Conservation (phyloP, 2,888 invertebrate species). For the Phaonia tiefii region DNA sequence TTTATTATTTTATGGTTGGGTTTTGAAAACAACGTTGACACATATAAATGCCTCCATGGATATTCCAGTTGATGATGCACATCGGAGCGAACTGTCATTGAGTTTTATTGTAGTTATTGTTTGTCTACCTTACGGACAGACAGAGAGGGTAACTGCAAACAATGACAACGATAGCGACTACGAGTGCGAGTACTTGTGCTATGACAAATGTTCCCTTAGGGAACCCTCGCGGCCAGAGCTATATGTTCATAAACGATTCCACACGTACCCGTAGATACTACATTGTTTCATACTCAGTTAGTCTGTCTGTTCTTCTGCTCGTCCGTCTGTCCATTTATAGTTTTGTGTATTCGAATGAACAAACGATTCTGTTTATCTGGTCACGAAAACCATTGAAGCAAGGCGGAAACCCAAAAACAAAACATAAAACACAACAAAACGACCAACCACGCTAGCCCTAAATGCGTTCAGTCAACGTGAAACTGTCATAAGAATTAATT, state of each 20-base stretch:
- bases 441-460: neutral
- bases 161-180: neutral
- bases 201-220: constrained; percentile 60
- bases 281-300: constrained; percentile 2
- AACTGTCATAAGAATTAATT: constrained; percentile 50
- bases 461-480: constrained; percentile 42
- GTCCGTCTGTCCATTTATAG: neutral
- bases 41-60: constrained; percentile 11
- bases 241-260: neutral
- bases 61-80: neutral
- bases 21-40: constrained; percentile 14
- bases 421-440: constrained; percentile 3
- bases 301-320: neutral
- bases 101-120: neutral
- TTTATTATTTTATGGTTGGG: neutral
- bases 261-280: neutral
- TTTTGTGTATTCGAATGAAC: too few species aligned
- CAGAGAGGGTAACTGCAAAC: too few species aligned
- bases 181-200: constrained; percentile 53
- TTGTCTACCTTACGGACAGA: constrained; percentile 27
- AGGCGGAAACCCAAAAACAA: constrained; percentile 37
- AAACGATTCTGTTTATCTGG: constrained; percentile 22
- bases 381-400: constrained; percentile 55
- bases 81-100: neutral
- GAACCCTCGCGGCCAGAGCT: constrained; percentile 14